Base-by-base conservation (phyloP, 2,797 vertebrate species). In the Etheostoma nigrum region DNA sequence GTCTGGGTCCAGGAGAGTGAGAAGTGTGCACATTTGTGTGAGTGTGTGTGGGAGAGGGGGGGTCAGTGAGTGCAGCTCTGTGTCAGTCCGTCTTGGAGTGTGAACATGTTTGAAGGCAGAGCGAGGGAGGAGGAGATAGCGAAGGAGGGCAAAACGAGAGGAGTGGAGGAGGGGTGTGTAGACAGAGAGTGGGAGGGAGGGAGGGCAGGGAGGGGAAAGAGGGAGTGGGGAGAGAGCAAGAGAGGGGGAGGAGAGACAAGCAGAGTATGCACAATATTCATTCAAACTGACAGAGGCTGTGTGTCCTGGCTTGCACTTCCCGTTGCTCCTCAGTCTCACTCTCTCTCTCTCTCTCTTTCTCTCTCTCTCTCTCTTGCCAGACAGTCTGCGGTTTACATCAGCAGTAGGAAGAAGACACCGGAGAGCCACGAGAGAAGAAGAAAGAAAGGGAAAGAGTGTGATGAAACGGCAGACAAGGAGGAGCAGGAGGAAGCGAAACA, bases 251-350 rank as follows among this genome's bases (percentile, higher is more conserved):
- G 89, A 85, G 91, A 87, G 92, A 88, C 86, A 84, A 91, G 81
- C 90, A 78, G 60, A 90, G 88, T 89, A 88, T 93, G 93, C 91
- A 94, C 92, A 93, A 93, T 93, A 92, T 95, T 95, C 94, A 95
- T 95, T 95, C 93, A 95, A 93, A 95, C 91, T 94, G 93, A 95
- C 93, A 94, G 89, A 92, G 93, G 85, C 90, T 93, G 92, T 85
- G 91, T 94, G 92, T 95, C 94, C 93, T 92, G 92, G 92, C 91
- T 91, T 95, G 92, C 92, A 92, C 93, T 93, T 90, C 79, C 83
- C 85, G 76, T 79, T 83, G 82, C 84, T 79, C 55, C 80, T 60
- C 81, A 12, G 59, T 79, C 80, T 61, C 76, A 63, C 64, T 72
- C 67, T 65, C 71, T 71, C 76, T 71, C 76, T 51, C 59, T 55